These are phyloP conservation scores for Parasteatoda lunata DNA, from an alignment of 2,888 invertebrate species.

Conservation along the genomic window DNA sequence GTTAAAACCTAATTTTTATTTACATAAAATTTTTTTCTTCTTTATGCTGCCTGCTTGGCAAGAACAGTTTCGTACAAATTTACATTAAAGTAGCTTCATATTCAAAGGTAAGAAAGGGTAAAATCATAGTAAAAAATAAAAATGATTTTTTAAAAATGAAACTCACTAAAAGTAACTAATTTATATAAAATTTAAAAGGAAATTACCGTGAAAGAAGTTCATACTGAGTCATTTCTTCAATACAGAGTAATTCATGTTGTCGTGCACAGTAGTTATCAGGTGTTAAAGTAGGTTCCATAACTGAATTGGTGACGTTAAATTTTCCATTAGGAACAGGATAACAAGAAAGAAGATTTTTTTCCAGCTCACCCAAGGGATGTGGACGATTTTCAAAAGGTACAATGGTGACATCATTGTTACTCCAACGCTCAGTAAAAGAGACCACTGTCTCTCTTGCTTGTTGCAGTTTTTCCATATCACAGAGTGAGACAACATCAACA, in stretches of 20 bases:
- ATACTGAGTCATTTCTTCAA: slow-evolving; percentile 85
- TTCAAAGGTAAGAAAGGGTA: no score
- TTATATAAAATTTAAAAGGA: not conserved
- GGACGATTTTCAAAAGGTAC: slow-evolving; percentile 74
- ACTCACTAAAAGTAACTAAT: not conserved
- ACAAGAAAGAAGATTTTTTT: slow-evolving; percentile 77
- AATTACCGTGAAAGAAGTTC: slow-evolving; percentile 78
- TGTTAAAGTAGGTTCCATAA: slow-evolving; percentile 77
- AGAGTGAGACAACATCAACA: slow-evolving; percentile 84
- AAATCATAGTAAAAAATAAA: no score
- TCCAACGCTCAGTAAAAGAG: slow-evolving; percentile 78
- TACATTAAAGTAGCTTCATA: no score
- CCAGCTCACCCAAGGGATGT: slow-evolving; percentile 72
- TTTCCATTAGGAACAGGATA: slow-evolving; percentile 82
- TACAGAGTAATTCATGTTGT: slow-evolving; percentile 84
- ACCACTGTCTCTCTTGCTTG: slow-evolving; percentile 70
- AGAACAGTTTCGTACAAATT: no score
- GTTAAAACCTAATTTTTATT: no score
- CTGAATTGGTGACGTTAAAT: slow-evolving; percentile 81
- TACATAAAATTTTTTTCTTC: no score
- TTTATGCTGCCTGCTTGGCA: no score
- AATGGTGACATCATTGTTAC: slow-evolving; percentile 77
- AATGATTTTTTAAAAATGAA: no score
- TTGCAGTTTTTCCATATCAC: slow-evolving; percentile 76
- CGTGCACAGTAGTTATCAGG: slow-evolving; percentile 83